A percentile compares a stretch with the other conserved stretches of the same genome.
Evolutionary conservation across 2,888 invertebrate species (phyloP).

Genomic region (Odontomyia ornata): DNA sequence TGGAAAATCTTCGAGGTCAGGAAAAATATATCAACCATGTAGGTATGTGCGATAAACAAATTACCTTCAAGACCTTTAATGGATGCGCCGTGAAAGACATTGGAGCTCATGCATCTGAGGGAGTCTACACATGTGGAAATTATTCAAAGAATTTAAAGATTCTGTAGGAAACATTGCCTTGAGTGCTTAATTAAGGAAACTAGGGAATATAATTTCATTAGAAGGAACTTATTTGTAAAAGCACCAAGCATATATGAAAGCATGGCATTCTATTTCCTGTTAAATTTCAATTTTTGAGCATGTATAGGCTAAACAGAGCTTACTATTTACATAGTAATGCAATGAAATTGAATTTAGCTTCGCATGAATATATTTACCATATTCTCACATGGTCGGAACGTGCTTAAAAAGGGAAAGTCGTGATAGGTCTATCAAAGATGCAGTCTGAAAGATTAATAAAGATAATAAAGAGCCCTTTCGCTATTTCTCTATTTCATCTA

Average conservation of each 20-base stretch:
- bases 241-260: neutral
- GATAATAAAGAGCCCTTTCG: constrained; percentile 37
- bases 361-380: neutral
- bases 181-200: too few species aligned
- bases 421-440: constrained; percentile 42
- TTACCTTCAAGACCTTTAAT: constrained; percentile 28
- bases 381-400: constrained; percentile 14
- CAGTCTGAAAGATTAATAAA: constrained; percentile 36
- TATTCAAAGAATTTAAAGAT: too few species aligned
- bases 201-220: too few species aligned
- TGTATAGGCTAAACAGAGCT: too few species aligned
- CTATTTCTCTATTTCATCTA: constrained; percentile 16
- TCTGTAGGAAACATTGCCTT: too few species aligned
- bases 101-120: neutral
- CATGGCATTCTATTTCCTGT: too few species aligned
- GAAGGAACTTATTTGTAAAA: neutral
- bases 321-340: neutral
- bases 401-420: constrained; percentile 41
- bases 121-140: neutral
- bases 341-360: neutral
- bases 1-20: constrained; percentile 23
- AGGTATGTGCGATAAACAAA: constrained; percentile 44
- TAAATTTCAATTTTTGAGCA: too few species aligned
- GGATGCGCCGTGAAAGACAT: neutral
- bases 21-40: constrained; percentile 41